Conservation (phyloP, 2,888 invertebrate genomes). For the Caenorhabditis panamensis region DNA sequence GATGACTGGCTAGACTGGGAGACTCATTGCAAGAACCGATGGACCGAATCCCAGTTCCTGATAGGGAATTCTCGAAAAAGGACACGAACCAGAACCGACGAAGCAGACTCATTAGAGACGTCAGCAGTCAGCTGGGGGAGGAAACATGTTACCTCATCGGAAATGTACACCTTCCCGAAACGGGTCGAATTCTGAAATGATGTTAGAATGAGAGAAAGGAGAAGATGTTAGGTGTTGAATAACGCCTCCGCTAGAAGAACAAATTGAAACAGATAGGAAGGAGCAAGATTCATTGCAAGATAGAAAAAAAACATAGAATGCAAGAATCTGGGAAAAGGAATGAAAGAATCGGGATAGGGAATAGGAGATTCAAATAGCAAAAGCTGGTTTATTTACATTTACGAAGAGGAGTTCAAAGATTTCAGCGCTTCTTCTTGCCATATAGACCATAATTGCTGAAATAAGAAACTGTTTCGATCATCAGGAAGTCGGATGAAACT, state of each 20-base stretch:
- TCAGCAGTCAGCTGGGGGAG: neutral
- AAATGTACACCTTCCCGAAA: conserved; percentile 39
- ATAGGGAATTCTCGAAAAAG: neutral
- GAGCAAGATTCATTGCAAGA: conserved; percentile 25
- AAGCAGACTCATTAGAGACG: conserved; percentile 10
- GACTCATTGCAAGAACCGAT: too few relatives aligned
- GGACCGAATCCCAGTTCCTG: too few relatives aligned
- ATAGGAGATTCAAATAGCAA: conserved; percentile 33
- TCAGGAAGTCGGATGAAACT: too few relatives aligned
- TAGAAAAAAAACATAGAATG: conserved; percentile 3
- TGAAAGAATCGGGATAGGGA: neutral
- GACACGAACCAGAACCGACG: neutral
- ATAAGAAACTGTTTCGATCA: neutral
- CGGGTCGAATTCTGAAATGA: conserved; percentile 36
- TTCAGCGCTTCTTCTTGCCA: conserved; percentile 42
- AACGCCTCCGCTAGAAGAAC: conserved; percentile 2
- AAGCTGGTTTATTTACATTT: neutral
- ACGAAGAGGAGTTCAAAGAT: neutral
- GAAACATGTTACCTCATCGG: conserved; percentile 16
- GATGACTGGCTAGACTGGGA: neutral
- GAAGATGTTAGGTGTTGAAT: too few relatives aligned
- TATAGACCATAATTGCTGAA: conserved; percentile 51
- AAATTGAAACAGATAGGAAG: neutral
- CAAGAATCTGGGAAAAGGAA: neutral
- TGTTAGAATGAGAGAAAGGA: conserved; percentile 25